A percentile compares a stretch with the other conserved stretches of the same genome.
phyloP scores from a whole-genome alignment of 2,797 vertebrate genomes.

The Tokudaia muenninki region DNA sequence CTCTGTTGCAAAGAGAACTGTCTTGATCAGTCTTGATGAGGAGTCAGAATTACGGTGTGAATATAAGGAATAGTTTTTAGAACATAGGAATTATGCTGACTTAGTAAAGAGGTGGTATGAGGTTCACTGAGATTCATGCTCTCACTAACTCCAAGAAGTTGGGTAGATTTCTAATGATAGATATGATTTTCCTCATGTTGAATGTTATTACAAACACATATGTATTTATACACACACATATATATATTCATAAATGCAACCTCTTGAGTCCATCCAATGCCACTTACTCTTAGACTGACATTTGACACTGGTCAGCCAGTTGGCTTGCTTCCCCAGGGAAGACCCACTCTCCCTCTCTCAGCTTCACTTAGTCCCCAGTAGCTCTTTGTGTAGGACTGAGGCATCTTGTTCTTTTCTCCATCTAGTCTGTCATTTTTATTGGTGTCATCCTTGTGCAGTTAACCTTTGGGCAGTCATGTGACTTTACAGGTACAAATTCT shows the following conservation, averaged over 20 bases:
- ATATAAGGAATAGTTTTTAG: neutral
- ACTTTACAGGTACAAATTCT: neutral
- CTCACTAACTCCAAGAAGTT: neutral
- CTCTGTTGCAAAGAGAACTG: neutral
- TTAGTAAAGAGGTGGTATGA: neutral
- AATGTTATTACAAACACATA: neutral
- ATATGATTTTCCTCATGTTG: neutral
- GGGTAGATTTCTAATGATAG: neutral
- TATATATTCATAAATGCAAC: neutral
- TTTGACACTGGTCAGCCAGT: neutral
- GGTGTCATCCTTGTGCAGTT: too few species aligned
- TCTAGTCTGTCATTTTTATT: neutral
- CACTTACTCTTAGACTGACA: neutral
- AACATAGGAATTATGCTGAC: neutral
- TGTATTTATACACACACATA: too few species aligned
- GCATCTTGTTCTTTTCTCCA: too few species aligned
- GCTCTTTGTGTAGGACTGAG: neutral
- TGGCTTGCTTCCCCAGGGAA: neutral
- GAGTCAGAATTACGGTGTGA: neutral
- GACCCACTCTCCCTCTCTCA: fast-evolving
- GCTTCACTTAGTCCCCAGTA: too few species aligned
- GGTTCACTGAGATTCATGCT: neutral
- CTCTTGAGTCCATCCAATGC: too few species aligned
- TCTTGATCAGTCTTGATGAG: neutral
- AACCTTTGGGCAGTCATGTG: too few species aligned